Conservation (phyloP, 2,113 vertebrate genomes). For the Pseudopipra pipra region DNA sequence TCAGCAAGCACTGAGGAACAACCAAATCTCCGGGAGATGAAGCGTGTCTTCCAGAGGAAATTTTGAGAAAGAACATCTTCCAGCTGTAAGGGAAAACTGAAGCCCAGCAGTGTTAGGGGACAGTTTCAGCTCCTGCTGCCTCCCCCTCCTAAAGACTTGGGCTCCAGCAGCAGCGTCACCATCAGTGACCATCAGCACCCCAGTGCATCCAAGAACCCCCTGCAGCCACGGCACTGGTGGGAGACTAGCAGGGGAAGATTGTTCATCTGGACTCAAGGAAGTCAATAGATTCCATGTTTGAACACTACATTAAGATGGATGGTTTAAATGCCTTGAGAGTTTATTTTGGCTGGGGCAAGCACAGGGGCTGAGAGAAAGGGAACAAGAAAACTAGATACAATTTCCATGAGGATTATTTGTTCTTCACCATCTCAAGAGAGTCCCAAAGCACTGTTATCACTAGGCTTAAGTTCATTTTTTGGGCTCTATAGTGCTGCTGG, state of each 20-base stretch:
- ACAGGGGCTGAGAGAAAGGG: neutral
- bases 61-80: neutral
- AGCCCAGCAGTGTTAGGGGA: neutral
- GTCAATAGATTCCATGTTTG: neutral
- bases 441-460: neutral
- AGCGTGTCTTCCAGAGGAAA: neutral
- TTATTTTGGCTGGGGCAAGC: neutral
- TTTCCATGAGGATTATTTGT: neutral
- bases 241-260: neutral
- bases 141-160: accelerated
- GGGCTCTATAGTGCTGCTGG: neutral
- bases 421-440: neutral
- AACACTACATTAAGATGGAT: neutral
- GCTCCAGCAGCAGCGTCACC: neutral
- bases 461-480: neutral
- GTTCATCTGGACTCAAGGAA: neutral
- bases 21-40: accelerated
- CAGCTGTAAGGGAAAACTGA: neutral
- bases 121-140: neutral
- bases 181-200: neutral
- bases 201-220: accelerated
- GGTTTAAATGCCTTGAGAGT: neutral
- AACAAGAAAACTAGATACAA: neutral
- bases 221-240: neutral
- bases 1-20: neutral